A percentile compares a stretch with the other conserved stretches of the same genome.
Conservation (phyloP, 2,797 vertebrate genomes). For the Argentina silus region DNA sequence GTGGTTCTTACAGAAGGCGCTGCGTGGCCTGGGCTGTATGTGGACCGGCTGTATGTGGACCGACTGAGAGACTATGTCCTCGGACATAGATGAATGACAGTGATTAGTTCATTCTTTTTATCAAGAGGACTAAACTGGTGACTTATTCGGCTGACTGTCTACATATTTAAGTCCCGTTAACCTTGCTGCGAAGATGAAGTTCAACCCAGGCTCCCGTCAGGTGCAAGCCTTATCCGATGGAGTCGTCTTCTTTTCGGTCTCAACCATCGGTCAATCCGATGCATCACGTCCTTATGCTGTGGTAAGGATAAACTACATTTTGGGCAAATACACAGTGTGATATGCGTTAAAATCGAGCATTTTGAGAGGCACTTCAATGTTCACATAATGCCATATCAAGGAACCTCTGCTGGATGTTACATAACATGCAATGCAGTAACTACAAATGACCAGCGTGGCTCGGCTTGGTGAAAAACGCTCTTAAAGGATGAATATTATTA, state of each 20-base stretch:
- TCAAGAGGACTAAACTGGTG: constrained; percentile 10
- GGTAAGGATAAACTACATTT: constrained; percentile 66
- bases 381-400: constrained; percentile 32
- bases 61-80: no score
- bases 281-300: constrained; percentile 79
- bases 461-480: constrained; percentile 34
- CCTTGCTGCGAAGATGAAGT: constrained; percentile 74
- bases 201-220: constrained; percentile 64
- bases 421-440: constrained; percentile 77
- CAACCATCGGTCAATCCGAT: constrained; percentile 65
- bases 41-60: constrained; percentile 11
- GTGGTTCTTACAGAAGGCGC: constrained; percentile 57
- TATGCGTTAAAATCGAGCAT: background rate
- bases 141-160: constrained; percentile 29
- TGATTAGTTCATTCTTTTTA: background rate
- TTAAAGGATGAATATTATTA: constrained; percentile 48
- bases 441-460: constrained; percentile 63
- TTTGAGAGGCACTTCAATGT: constrained; percentile 32
- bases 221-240: constrained; percentile 76
- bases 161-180: constrained; percentile 34
- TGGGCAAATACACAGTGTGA: background rate
- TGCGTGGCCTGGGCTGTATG: constrained; percentile 55
- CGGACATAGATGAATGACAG: background rate
- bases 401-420: constrained; percentile 65
- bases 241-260: constrained; percentile 62